Base-by-base conservation (phyloP, 2,888 invertebrate species). In the Volucella inanis region DNA sequence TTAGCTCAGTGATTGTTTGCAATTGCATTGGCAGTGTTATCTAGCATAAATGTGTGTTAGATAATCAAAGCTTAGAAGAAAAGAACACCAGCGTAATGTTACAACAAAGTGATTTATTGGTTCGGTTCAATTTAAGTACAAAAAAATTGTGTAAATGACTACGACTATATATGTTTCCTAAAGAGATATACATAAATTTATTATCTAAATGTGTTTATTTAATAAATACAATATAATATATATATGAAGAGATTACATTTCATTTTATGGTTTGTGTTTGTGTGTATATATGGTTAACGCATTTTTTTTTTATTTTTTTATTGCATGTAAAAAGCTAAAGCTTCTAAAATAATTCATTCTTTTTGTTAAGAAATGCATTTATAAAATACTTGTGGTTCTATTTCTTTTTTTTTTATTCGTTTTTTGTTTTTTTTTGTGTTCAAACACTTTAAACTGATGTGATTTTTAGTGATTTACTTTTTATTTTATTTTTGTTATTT, bases 81-180 rank as follows among this genome's bases (percentile, higher is more conserved):
- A 54, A 59, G 52, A 11, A 68, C 70, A 15, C 8, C 22, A 14
- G 47, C 41, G 8, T 38, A 68, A 50, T 8, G 41, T 22, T 79
- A 68, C 68, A 67, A 84, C 74, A 75, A 64, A 71, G 71, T 84
- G 57, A 65, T 85, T 85, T 85, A 85, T 85, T 85, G 57, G 62
- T 81, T 76, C 71, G 71, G 70, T 83, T 62, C 61, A 71, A 65
- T 76, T 85, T 85, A 85, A 85, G 85, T 85, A 85, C 85, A 85
- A 81, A 85, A 79, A 64, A 75, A 64, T 41, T 84, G 85, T 85
- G 85, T 85, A 85, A 85, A 85, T 85, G 85, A 85, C 85, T 85
- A 85, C 72, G 57, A 72, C 59, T 85, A 68, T 45, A 70, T 65
- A 76, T 62, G 67, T 39, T 74, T 65, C 47, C 59, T 74, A 71